Base-by-base conservation (phyloP, 2,888 invertebrate species). In the Baccha elongata region DNA sequence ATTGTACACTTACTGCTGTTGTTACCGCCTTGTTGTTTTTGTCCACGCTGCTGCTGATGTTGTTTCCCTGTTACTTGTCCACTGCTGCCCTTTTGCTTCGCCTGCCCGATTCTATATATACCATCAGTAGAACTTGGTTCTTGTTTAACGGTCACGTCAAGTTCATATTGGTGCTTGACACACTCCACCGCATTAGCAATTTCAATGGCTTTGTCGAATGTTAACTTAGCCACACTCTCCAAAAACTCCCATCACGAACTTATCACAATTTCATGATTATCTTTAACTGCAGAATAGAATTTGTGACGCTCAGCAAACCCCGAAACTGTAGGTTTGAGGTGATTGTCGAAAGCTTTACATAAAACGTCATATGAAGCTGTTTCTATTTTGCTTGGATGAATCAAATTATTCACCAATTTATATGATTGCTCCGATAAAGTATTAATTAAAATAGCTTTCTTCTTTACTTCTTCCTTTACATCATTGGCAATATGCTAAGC, bases 261-360 rank as follows among this genome's bases (percentile, higher is more conserved):
- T 80, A 29, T 81, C 65, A 1, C 75, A n/a, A n/a, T n/a, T n/a
- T n/a, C n/a, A n/a, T n/a, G n/a, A n/a, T n/a, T n/a, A n/a, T n/a
- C n/a, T n/a, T n/a, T 85, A n/a, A 26, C 42, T 8, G 84, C 78
- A n/a, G 44, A 64, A 42, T 85, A 84, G 46, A 84, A 85, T 65
- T 72, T 85, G 21, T 72, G 74, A 4, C 83, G 64, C 58, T 84
- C 83, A 1, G 83, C 75, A 75, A 84, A n/a, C n/a, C n/a, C n/a
- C n/a, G n/a, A n/a, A n/a, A 85, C 44, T 35, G 78, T 37, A 11
- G 85, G 85, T 42, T 85, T 83, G 35, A 85, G 71, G 48, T 84
- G 76, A 8, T 10, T 37, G 11, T 32, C 11, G 50, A 84, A 46
- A 7, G 65, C 42, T 29, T 13, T 37, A 10, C 60, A 8, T 13